A percentile compares a stretch with the other conserved stretches of the same genome.
These are phyloP conservation scores for Lepidochitona cinerea DNA, from an alignment of 2,888 invertebrate genomes.

Conservation along the genomic window DNA sequence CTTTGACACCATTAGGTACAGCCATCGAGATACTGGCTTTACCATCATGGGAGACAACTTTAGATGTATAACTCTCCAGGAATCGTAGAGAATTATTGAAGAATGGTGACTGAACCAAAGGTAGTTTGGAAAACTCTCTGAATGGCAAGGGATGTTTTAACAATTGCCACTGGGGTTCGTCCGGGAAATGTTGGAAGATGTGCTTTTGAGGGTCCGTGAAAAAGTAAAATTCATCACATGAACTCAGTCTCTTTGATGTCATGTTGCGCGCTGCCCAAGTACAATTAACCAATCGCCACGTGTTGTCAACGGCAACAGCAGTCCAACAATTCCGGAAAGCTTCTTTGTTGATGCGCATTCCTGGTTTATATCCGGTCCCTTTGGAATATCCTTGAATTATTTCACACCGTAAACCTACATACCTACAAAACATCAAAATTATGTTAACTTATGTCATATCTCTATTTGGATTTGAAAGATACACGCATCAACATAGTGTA, in stretches of 20 bases:
- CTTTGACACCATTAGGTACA: too few relatives aligned
- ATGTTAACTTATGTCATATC: conserved; percentile 58
- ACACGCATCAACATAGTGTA: too few relatives aligned
- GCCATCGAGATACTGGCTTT: too few relatives aligned
- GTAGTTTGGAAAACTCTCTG: conserved; percentile 71
- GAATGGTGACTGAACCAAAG: conserved; percentile 72
- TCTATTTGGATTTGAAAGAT: too few relatives aligned
- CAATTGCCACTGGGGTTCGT: conserved; percentile 71
- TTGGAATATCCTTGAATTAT: conserved; percentile 98
- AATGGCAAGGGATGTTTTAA: conserved; percentile 70
- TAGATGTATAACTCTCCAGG: too few relatives aligned
- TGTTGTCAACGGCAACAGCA: conserved; percentile 97
- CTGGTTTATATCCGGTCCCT: conserved; percentile 97
- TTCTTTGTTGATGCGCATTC: conserved; percentile 72
- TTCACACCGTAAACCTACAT: conserved; percentile 97
- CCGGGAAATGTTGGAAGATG: conserved; percentile 69
- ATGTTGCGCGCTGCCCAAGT: conserved; percentile 94
- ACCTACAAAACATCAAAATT: conserved; percentile 76
- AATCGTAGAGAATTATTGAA: too few relatives aligned
- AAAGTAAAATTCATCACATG: conserved; percentile 70
- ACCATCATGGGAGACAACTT: too few relatives aligned
- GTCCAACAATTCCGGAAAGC: conserved; percentile 97
- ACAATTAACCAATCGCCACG: conserved; percentile 98
- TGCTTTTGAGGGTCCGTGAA: conserved; percentile 69
- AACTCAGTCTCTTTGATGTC: conserved; percentile 37